Evolutionary conservation across 1,140 invertebrate genomes (phyloP).

Genomic region (Stegodyphus dumicola): DNA sequence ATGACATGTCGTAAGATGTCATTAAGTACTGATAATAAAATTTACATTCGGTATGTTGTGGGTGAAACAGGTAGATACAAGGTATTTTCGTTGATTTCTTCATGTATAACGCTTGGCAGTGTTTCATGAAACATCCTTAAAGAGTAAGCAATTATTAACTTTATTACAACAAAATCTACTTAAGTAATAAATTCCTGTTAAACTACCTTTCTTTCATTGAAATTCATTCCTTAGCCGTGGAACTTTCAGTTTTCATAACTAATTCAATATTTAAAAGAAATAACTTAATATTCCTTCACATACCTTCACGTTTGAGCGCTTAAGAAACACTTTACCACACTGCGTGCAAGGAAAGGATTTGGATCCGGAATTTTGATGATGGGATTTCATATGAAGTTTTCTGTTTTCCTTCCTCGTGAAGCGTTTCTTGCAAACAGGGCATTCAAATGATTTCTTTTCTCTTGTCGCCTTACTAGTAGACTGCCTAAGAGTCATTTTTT

Average conservation of each 20-base stretch:
- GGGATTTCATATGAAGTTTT: constrained; percentile 64
- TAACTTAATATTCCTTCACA: background rate
- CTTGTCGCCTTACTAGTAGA: constrained; percentile 26
- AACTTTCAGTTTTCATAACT: too few relatives aligned
- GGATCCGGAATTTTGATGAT: constrained; percentile 3
- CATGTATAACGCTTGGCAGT: background rate
- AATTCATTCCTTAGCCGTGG: too few relatives aligned
- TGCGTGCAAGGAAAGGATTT: background rate
- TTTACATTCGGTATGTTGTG: too few relatives aligned
- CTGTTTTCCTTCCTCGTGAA: constrained; percentile 65
- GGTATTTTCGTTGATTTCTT: too few relatives aligned
- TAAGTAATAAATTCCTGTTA: too few relatives aligned
- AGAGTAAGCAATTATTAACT: too few relatives aligned
- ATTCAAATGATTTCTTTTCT: constrained; percentile 66
- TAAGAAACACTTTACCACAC: background rate
- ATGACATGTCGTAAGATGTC: too few relatives aligned
- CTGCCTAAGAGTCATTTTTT: constrained; percentile 42
- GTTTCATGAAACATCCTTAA: background rate
- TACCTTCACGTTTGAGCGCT: background rate
- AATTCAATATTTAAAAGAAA: too few relatives aligned
- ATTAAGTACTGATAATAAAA: too few relatives aligned
- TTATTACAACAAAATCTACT: too few relatives aligned
- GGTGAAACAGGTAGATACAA: too few relatives aligned
- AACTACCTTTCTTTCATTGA: too few relatives aligned
- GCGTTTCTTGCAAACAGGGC: constrained; percentile 67